phyloP scores from a whole-genome alignment of 2,888 invertebrate genomes.

The Mycalesis mineus region DNA sequence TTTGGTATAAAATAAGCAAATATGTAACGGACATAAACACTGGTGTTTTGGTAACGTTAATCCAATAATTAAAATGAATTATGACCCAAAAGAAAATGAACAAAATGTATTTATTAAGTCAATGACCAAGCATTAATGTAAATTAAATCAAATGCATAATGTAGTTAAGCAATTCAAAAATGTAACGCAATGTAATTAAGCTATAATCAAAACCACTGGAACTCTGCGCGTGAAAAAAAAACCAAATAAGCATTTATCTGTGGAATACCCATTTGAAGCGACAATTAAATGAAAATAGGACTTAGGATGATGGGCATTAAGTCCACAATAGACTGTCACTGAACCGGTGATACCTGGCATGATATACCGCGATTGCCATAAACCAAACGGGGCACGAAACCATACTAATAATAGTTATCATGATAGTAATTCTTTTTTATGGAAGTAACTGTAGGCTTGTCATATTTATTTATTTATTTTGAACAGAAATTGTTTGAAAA shows the following conservation, averaged over 20 bases:
- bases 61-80: neutral
- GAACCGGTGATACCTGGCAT: slow-evolving; percentile 24
- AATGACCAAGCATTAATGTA: neutral
- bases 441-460: neutral
- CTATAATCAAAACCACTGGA: neutral
- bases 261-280: slow-evolving; percentile 16
- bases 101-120: neutral
- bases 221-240: neutral
- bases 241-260: neutral
- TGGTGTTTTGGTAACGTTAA: neutral
- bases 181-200: no score
- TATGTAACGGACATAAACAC: neutral
- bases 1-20: neutral
- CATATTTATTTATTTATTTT: no score
- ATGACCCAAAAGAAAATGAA: neutral
- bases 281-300: slow-evolving; percentile 23
- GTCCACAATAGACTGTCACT: slow-evolving; percentile 31
- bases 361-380: slow-evolving; percentile 17
- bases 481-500: no score
- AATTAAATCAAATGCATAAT: neutral
- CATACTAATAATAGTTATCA: neutral
- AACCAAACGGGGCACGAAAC: slow-evolving; percentile 20
- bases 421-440: neutral
- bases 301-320: slow-evolving; percentile 24
- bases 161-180: neutral